Evolutionary conservation across 2,797 vertebrate genomes (phyloP).

Genomic region (Hydrolagus colliei): DNA sequence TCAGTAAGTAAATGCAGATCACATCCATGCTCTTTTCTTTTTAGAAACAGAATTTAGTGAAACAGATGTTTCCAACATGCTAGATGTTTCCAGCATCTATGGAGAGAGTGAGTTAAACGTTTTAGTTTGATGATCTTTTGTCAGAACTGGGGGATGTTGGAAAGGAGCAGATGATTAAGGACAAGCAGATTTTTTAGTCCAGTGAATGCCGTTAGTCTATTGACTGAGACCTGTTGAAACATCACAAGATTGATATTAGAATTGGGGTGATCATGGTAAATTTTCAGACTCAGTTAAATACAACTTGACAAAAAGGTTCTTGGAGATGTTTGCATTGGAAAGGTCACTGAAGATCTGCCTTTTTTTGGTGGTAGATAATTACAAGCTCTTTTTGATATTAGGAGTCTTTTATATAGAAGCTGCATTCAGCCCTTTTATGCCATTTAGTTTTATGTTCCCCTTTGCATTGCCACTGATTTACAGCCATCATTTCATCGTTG

Average conservation of each 20-base stretch:
- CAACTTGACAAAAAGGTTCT: background rate
- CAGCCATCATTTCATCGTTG: background rate
- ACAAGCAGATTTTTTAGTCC: no score
- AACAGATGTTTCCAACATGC: no score
- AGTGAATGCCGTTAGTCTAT: background rate
- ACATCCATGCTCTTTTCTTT: no score
- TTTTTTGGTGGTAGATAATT: background rate
- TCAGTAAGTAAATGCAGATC: no score
- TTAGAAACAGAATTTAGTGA: no score
- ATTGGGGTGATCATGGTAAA: conserved; percentile 5
- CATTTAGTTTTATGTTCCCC: background rate
- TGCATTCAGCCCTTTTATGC: conserved; percentile 23
- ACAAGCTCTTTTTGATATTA: conserved; percentile 28
- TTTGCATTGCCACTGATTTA: background rate
- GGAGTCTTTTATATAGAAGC: background rate
- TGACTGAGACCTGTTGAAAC: background rate
- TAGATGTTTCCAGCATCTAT: no score
- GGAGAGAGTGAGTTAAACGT: no score
- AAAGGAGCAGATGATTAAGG: no score
- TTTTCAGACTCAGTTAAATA: conserved; percentile 21
- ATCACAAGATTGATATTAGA: conserved; percentile 6
- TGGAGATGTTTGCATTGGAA: conserved; percentile 12
- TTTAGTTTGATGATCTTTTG: no score
- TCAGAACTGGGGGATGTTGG: no score
- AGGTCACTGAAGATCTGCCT: background rate